Evolutionary conservation across 2,888 invertebrate genomes (phyloP).

Genomic region (Anthophora plumipes): DNA sequence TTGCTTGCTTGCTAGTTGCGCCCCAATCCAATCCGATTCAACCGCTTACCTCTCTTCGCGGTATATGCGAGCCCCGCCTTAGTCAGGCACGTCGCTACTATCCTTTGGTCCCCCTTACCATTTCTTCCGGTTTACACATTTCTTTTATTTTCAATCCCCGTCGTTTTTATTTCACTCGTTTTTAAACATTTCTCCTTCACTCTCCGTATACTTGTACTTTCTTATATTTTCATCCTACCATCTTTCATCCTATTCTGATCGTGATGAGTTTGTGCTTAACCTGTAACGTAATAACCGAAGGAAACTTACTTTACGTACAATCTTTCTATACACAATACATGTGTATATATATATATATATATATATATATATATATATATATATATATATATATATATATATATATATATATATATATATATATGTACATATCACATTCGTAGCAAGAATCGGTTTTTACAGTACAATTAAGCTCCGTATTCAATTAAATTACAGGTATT

Average conservation of each 20-base stretch:
- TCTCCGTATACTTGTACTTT: not conserved
- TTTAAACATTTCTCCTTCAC: not conserved
- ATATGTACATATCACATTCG: not conserved
- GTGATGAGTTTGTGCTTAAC: not conserved
- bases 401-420: not conserved
- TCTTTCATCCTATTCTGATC: no score
- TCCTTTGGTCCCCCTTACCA: slow-evolving; percentile 37
- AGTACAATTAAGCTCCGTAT: not conserved
- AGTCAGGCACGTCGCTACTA: slow-evolving; percentile 75
- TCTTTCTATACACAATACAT: not conserved
- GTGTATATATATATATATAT: not conserved
- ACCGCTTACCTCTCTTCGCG: slow-evolving; percentile 80
- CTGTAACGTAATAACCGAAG: not conserved
- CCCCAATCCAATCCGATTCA: slow-evolving; percentile 83
- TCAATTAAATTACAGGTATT: no score
- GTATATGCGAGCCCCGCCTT: slow-evolving; percentile 79
- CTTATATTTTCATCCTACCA: not conserved
- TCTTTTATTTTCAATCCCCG: not conserved
- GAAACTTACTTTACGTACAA: not conserved
- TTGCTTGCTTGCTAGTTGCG: slow-evolving; percentile 76
- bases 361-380: not conserved
- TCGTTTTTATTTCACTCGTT: not conserved
- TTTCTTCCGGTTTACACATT: not conserved
- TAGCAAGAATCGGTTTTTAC: not conserved
- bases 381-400: not conserved